Conservation (phyloP, 1,140 invertebrate species). For the Prorops nasuta region DNA sequence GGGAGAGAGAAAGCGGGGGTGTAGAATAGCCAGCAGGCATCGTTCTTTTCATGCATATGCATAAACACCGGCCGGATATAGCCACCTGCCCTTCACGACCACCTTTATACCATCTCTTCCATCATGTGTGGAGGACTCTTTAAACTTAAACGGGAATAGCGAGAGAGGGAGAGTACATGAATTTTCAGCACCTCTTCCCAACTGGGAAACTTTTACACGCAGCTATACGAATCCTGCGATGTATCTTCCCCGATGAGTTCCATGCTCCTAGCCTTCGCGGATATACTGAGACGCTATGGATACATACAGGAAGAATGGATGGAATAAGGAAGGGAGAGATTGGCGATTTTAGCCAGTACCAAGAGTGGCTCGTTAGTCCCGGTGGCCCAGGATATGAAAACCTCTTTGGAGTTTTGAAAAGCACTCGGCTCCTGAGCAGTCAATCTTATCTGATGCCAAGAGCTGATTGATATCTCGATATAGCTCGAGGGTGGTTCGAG, state of each 20-base stretch:
- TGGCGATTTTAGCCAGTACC: no score
- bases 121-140: conserved; percentile 30
- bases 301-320: no score
- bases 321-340: no score
- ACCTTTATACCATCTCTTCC: conserved; percentile 35
- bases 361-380: no score
- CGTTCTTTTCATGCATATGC: conserved; percentile 30
- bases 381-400: neutral
- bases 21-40: conserved; percentile 43
- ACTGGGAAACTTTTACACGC: no score
- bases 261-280: no score
- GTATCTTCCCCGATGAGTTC: no score
- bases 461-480: conserved; percentile 51
- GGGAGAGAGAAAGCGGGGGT: conserved; percentile 34
- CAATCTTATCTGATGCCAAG: conserved; percentile 53
- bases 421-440: conserved; percentile 43
- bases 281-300: no score
- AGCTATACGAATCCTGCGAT: no score
- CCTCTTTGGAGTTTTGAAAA: conserved; percentile 38
- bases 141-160: conserved; percentile 31
- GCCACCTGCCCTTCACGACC: conserved; percentile 49
- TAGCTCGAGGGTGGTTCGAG: conserved; percentile 17
- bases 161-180: no score
- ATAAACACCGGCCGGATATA: conserved; percentile 51
- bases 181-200: no score